Percentiles rank a stretch among this genome's conserved stretches.
phyloP scores from a whole-genome alignment of 1,140 invertebrate species.

The Sarcophaga bullata region DNA sequence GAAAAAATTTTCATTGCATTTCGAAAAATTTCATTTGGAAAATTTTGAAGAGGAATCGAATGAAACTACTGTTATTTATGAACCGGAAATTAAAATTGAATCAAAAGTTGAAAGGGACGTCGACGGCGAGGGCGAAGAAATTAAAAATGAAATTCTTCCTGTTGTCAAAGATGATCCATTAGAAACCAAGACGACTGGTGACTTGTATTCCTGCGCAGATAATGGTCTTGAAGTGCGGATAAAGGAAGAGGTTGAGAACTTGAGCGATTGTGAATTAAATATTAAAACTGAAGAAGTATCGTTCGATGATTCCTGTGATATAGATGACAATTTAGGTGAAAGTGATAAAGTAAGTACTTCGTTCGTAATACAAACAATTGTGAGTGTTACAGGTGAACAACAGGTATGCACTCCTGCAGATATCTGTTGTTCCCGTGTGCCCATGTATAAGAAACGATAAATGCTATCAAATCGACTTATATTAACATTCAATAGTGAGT shows the following conservation, averaged over 20 bases:
- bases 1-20: background rate
- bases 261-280: background rate
- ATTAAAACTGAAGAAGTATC: background rate
- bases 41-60: background rate
- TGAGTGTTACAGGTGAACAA: background rate
- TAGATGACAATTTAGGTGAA: background rate
- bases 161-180: slow-evolving; percentile 9
- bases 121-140: background rate
- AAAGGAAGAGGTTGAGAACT: background rate
- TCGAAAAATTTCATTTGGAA: background rate
- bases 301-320: background rate
- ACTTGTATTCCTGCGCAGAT: background rate
- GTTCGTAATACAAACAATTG: background rate
- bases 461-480: too few relatives aligned
- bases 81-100: background rate
- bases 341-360: background rate
- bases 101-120: background rate
- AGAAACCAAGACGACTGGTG: background rate
- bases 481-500: too few relatives aligned
- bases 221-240: background rate
- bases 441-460: too few relatives aligned
- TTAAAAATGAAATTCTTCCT: background rate
- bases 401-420: too few relatives aligned
- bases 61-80: background rate
- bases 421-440: too few relatives aligned